Evolutionary conservation across 1,140 invertebrate species (phyloP).

Genomic region (Pogonomyrmex californicus): DNA sequence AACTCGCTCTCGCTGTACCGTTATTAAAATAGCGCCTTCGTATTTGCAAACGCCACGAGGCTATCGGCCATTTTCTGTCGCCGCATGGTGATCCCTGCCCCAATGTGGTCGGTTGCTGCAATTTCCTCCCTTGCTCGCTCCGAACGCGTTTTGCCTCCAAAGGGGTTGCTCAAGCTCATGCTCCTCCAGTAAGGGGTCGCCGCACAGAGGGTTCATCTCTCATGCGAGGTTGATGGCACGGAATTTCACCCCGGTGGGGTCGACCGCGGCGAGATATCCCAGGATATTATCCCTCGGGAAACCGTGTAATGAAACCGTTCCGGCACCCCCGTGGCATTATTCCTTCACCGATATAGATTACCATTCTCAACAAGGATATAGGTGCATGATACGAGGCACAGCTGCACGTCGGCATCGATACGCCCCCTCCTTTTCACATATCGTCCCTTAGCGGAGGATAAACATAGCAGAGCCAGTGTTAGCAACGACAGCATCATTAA

Average conservation of each 20-base stretch:
- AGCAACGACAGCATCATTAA: constrained; percentile 55
- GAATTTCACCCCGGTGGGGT: constrained; percentile 75
- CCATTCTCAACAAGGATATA: constrained; percentile 69
- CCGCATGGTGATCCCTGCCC: constrained; percentile 27
- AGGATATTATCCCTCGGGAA: constrained; percentile 81
- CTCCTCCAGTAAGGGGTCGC: constrained; percentile 40
- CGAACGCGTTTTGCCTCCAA: constrained; percentile 45
- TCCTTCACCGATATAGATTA: constrained; percentile 72
- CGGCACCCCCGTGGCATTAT: constrained; percentile 75
- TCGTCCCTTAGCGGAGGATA: constrained; percentile 35
- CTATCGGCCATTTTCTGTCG: constrained; percentile 71
- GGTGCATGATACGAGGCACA: constrained; percentile 70
- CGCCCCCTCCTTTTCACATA: constrained; percentile 58
- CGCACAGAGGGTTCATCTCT: constrained; percentile 56
- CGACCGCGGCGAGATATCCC: constrained; percentile 72
- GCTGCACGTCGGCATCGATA: constrained; percentile 66
- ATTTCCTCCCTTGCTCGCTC: constrained; percentile 66
- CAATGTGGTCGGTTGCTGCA: constrained; percentile 48
- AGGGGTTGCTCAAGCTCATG: constrained; percentile 67
- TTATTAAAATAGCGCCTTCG: constrained; percentile 56
- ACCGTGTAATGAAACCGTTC: constrained; percentile 83
- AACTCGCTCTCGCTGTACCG: constrained; percentile 8
- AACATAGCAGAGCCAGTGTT: constrained; percentile 46
- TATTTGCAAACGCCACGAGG: constrained; percentile 40
- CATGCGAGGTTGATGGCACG: constrained; percentile 71